Base-by-base conservation (phyloP, 2,113 vertebrate genomes). In the Chaetorhynchus papuensis region DNA sequence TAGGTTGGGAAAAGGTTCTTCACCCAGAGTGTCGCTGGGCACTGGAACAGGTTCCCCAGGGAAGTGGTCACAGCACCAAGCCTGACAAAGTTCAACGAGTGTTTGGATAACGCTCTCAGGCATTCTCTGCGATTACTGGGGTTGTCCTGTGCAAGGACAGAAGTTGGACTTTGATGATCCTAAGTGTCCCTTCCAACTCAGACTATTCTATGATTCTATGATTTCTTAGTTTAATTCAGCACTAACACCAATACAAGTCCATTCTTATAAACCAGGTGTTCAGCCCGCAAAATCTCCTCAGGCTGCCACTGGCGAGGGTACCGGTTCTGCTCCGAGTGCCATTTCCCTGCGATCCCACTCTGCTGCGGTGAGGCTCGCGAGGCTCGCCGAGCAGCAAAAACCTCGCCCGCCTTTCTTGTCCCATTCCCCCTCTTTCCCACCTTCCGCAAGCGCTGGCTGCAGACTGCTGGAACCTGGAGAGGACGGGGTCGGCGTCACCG, bases 321-420 rank as follows among this genome's bases (percentile, higher is more conserved):
- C 16, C 9, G 13, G 19, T 3, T 27, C 49, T 10, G 33, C 70
- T 11, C 47, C 5, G n/a, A 9, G 9, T 0, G 57, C 21, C 15
- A 1, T 11, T 52, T 16, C 39, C n/a, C 31, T 16, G 31, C 42
- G 3, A 15, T 3, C 33, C 22, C 39, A 2, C 21, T 3, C 22
- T 2, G 42, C 57, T 21, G 50, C 37, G 5, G 3, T 0, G 5
- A 28, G 23, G 13, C 11, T 50, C 5, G 1, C 18, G 15, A 3
- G 10, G 6, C 9, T 2, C 5, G 26, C 19, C 4, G 31, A 23
- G 13, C 28, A 21, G 18, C 28, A 35, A 23, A 63, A 44, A 7
- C 10, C 31, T 18, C 39, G 8, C 28, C 15, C 0, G 3, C 42
- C 15, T 10, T 50, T 31, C 16, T 6, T 27, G 20, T 12, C 15